Evolutionary conservation across 2,888 invertebrate species (phyloP).

Genomic region (Andrena chrysosceles): DNA sequence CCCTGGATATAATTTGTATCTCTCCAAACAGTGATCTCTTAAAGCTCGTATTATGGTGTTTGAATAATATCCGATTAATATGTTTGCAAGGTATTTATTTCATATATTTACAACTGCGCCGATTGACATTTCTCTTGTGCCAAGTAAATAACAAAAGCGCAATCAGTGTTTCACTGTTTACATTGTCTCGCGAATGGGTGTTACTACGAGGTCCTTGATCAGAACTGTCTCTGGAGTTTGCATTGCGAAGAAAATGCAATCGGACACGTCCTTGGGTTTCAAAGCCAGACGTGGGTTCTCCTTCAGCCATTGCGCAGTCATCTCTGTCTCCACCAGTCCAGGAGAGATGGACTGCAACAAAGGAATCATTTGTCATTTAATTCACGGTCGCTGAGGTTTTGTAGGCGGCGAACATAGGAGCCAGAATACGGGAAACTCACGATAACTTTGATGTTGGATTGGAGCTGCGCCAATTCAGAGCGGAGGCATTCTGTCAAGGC

Average conservation of each 20-base stretch:
- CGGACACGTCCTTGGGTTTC: constrained; percentile 83
- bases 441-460: constrained; percentile 81
- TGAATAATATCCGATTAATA: background rate
- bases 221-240: constrained; percentile 77
- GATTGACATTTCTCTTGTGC: background rate
- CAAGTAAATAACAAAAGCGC: background rate
- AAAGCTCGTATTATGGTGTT: background rate
- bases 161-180: background rate
- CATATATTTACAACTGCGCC: constrained; percentile 32
- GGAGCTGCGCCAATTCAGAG: constrained; percentile 81
- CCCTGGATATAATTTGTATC: background rate
- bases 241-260: constrained; percentile 82
- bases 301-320: constrained; percentile 78
- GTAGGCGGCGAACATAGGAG: background rate
- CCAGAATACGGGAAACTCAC: constrained; percentile 63
- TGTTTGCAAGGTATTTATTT: constrained; percentile 44
- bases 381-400: background rate
- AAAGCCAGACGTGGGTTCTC: constrained; percentile 75
- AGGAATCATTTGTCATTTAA: background rate
- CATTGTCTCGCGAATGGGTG: constrained; percentile 64
- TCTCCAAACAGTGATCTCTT: background rate
- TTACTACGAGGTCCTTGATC: constrained; percentile 69
- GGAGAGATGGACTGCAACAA: constrained; percentile 87
- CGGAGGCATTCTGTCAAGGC: constrained; percentile 84
- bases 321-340: constrained; percentile 87